phyloP scores from a whole-genome alignment of 2,113 vertebrate genomes.

The Gallinago media region DNA sequence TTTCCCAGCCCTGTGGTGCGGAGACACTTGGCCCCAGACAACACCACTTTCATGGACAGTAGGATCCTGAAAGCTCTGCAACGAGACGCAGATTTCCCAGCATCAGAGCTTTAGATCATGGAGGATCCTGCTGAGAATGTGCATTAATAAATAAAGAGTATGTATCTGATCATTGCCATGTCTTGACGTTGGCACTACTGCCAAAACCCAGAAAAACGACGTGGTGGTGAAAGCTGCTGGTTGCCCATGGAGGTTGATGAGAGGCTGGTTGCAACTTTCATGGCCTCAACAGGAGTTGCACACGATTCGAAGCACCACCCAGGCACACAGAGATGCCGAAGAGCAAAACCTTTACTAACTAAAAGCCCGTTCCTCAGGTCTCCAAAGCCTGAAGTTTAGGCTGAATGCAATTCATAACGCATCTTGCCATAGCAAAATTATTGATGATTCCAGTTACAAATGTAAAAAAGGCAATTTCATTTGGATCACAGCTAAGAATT shows the following conservation, averaged over 20 bases:
- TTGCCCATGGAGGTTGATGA: neutral
- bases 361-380: neutral
- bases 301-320: neutral
- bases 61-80: rapidly evolving
- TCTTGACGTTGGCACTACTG: neutral
- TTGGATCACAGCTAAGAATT: slow-evolving; percentile 33
- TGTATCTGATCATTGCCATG: neutral
- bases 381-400: neutral
- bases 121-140: neutral
- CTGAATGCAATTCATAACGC: neutral
- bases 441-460: slow-evolving; percentile 23
- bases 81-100: neutral
- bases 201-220: neutral
- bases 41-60: rapidly evolving
- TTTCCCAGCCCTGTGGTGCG: rapidly evolving
- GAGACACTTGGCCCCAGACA: neutral
- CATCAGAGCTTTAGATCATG: too few relatives aligned
- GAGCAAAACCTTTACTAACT: neutral
- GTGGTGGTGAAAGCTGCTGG: neutral
- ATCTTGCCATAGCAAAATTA: neutral
- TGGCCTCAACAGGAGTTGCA: neutral
- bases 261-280: neutral
- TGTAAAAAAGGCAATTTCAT: slow-evolving; percentile 54
- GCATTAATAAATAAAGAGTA: neutral
- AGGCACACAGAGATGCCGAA: neutral